Evolutionary conservation across 2,797 vertebrate genomes (phyloP).

Genomic region (Microctenopoma steveboyesi): DNA sequence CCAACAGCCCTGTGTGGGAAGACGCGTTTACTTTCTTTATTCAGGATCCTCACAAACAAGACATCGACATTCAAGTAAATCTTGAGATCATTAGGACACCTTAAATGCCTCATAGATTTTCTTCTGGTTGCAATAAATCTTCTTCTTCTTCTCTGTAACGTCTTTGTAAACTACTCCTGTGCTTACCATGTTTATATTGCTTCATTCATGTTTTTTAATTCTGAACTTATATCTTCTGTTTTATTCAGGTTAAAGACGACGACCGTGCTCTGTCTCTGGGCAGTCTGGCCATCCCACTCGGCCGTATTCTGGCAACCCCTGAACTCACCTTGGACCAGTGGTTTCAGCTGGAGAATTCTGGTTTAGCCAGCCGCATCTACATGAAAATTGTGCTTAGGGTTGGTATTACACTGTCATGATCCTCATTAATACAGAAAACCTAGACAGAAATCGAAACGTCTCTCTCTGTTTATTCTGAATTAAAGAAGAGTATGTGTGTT

Average conservation of each 20-base stretch:
- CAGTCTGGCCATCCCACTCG: conserved; percentile 84
- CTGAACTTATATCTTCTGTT: neutral
- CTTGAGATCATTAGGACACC: neutral
- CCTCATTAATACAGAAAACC: neutral
- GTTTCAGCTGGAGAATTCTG: conserved; percentile 90
- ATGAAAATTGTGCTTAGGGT: conserved; percentile 91
- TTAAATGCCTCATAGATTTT: conserved; percentile 6
- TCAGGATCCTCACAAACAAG: conserved; percentile 88
- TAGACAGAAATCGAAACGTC: neutral
- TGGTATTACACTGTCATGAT: conserved; percentile 37
- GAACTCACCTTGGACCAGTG: conserved; percentile 91
- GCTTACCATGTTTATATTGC: no score
- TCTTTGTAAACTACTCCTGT: no score
- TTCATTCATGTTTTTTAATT: neutral
- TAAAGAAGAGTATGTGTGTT: neutral
- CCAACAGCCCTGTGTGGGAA: conserved; percentile 88
- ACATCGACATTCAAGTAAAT: conserved; percentile 90
- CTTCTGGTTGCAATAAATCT: neutral
- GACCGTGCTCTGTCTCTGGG: conserved; percentile 87
- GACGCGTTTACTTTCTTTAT: conserved; percentile 95
- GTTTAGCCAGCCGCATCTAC: conserved; percentile 87
- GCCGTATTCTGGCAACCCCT: conserved; percentile 81
- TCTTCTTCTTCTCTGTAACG: conserved; percentile 3
- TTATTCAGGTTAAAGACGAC: conserved; percentile 90
- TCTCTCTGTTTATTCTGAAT: neutral